Evolutionary conservation across 1,140 invertebrate species (phyloP).

Genomic region (Harlomillsia oculata): DNA sequence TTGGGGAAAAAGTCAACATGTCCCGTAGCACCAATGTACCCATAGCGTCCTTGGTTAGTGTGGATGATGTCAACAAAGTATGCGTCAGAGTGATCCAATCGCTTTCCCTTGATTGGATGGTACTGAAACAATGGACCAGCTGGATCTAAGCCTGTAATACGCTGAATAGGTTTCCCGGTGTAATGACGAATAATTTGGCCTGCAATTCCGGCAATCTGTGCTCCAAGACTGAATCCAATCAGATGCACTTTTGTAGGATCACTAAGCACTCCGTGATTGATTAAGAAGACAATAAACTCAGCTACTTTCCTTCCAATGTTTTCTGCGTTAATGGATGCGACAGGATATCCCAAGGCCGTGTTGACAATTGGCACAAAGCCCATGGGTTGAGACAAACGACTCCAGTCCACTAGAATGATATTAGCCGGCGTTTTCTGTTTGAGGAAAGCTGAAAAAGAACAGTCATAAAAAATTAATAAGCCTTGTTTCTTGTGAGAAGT

Average conservation of each 20-base stretch:
- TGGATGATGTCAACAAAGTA: constrained; percentile 54
- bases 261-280: constrained; percentile 17
- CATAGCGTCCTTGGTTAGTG: constrained; percentile 53
- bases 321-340: constrained; percentile 15
- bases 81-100: constrained; percentile 22
- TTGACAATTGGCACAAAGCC: constrained; percentile 6
- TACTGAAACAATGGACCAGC: constrained; percentile 23
- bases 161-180: constrained; percentile 19
- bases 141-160: constrained; percentile 16
- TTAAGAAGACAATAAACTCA: constrained; percentile 19
- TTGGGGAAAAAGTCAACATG: constrained; percentile 46
- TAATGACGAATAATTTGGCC: constrained; percentile 18
- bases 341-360: constrained; percentile 5
- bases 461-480: not conserved
- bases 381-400: constrained; percentile 12
- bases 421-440: constrained; percentile 13
- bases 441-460: constrained; percentile 6
- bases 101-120: constrained; percentile 13
- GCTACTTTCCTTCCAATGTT: constrained; percentile 14
- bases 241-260: constrained; percentile 23
- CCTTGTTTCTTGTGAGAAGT: no score
- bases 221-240: constrained; percentile 19
- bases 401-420: constrained; percentile 20
- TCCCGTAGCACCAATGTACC: constrained; percentile 47
- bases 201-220: constrained; percentile 17